phyloP scores from a whole-genome alignment of 2,797 vertebrate genomes.

The Enteromius unitaeniatus region DNA sequence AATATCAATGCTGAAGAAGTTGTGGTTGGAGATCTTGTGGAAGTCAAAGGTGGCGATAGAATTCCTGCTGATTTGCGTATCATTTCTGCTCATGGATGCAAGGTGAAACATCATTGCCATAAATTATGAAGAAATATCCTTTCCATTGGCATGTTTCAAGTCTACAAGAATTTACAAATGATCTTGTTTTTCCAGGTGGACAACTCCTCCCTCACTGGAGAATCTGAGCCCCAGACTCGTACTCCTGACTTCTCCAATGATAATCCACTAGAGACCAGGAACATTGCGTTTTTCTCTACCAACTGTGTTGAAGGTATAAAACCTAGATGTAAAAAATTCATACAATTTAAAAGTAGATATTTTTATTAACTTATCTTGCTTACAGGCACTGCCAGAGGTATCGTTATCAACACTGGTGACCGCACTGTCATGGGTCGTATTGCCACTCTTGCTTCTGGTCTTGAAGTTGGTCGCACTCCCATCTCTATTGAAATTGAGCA shows the following conservation, averaged over 20 bases:
- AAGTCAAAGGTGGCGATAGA: slow-evolving; percentile 91
- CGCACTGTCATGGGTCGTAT: slow-evolving; percentile 97
- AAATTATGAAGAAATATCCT: neutral
- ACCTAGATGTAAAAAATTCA: neutral
- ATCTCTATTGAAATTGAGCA: slow-evolving; percentile 94
- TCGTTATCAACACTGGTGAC: slow-evolving; percentile 94
- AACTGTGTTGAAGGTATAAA: slow-evolving; percentile 95
- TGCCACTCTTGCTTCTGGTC: slow-evolving; percentile 91
- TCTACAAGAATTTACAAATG: neutral
- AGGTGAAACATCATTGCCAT: slow-evolving; percentile 71
- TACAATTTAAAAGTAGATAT: neutral
- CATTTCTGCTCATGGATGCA: slow-evolving; percentile 91
- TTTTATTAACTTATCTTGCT: neutral
- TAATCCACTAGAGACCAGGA: slow-evolving; percentile 94
- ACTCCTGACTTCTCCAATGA: slow-evolving; percentile 95
- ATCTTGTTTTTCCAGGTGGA: slow-evolving; percentile 83
- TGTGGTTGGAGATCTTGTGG: slow-evolving; percentile 88
- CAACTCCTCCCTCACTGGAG: slow-evolving; percentile 96
- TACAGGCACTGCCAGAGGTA: slow-evolving; percentile 90
- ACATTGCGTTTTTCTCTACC: slow-evolving; percentile 98
- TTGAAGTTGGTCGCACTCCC: slow-evolving; percentile 93
- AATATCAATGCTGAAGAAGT: slow-evolving; percentile 90
- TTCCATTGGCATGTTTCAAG: neutral
- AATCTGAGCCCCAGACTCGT: slow-evolving; percentile 94
- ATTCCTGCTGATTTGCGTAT: slow-evolving; percentile 91